Evolutionary conservation across 2,797 vertebrate species (phyloP).

Genomic region (Discoglossus pictus): DNA sequence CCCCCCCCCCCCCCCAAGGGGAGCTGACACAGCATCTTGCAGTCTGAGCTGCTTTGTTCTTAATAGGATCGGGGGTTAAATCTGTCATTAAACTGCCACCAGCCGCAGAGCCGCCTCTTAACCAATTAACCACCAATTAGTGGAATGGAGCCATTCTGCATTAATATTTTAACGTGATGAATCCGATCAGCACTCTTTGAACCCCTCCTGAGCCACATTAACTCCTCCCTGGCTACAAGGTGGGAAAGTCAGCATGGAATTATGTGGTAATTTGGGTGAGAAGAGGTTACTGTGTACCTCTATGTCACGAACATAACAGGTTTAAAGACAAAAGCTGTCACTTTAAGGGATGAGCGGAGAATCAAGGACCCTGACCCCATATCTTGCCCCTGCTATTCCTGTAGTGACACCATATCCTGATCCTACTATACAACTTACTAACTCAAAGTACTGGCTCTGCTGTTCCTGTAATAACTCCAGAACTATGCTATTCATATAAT

Average conservation of each 20-base stretch:
- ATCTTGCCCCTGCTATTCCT: no score
- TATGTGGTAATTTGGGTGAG: background rate
- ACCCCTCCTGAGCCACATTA: slow-evolving; percentile 23
- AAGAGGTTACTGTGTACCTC: slow-evolving; percentile 26
- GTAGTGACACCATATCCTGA: no score
- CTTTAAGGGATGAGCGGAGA: slow-evolving; percentile 25
- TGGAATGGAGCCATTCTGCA: slow-evolving; percentile 77
- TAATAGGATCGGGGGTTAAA: slow-evolving; percentile 85
- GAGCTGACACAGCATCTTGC: slow-evolving; percentile 86
- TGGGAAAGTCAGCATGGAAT: slow-evolving; percentile 7
- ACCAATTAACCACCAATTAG: slow-evolving; percentile 85
- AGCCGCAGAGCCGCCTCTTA: slow-evolving; percentile 82
- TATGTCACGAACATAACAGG: slow-evolving; percentile 54
- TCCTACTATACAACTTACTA: no score
- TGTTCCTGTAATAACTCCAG: no score
- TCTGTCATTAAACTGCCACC: slow-evolving; percentile 91
- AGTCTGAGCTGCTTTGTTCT: slow-evolving; percentile 81
- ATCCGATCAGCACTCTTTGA: slow-evolving; percentile 74
- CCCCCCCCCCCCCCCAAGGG: slow-evolving; percentile 49
- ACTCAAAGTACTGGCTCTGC: no score
- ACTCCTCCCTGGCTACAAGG: slow-evolving; percentile 10
- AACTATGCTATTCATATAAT: no score
- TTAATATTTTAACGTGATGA: slow-evolving; percentile 79
- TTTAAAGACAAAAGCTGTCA: slow-evolving; percentile 40
- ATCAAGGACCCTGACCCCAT: slow-evolving; percentile 4